These are phyloP conservation scores for Lithophane socia DNA, from an alignment of 2,888 invertebrate species.

Conservation along the genomic window DNA sequence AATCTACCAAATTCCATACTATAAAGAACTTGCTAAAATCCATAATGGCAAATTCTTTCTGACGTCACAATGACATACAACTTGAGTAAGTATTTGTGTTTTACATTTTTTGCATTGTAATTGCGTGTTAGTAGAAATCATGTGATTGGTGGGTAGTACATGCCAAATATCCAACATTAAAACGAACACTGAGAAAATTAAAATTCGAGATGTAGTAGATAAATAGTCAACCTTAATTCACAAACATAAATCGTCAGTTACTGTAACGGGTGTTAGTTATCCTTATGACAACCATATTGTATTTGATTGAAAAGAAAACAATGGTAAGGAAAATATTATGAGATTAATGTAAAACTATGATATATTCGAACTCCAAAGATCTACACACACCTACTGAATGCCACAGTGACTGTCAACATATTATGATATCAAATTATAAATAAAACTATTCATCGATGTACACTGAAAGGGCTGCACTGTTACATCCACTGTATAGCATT, in stretches of 20 bases:
- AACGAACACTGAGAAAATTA: background rate
- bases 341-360: slow-evolving; percentile 13
- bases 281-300: slow-evolving; percentile 18
- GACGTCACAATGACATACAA: slow-evolving; percentile 32
- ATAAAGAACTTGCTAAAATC: slow-evolving; percentile 10
- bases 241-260: background rate
- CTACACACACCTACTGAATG: slow-evolving; percentile 45
- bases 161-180: background rate
- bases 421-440: slow-evolving; percentile 71
- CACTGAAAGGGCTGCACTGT: slow-evolving; percentile 58
- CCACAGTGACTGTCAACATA: slow-evolving; percentile 65
- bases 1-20: background rate
- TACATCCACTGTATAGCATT: slow-evolving; percentile 57
- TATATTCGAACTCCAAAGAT: slow-evolving; percentile 44
- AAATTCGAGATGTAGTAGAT: background rate
- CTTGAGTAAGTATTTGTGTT: slow-evolving; percentile 13
- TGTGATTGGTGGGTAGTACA: background rate
- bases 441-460: slow-evolving; percentile 63
- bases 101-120: slow-evolving; percentile 18
- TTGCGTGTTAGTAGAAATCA: background rate
- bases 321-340: slow-evolving; percentile 6
- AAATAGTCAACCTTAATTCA: background rate
- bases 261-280: slow-evolving; percentile 37
- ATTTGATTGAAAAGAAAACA: slow-evolving; percentile 3
- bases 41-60: background rate